phyloP scores from a whole-genome alignment of 2,113 vertebrate genomes.

The Sinocyclocheilus maitianheensis region DNA sequence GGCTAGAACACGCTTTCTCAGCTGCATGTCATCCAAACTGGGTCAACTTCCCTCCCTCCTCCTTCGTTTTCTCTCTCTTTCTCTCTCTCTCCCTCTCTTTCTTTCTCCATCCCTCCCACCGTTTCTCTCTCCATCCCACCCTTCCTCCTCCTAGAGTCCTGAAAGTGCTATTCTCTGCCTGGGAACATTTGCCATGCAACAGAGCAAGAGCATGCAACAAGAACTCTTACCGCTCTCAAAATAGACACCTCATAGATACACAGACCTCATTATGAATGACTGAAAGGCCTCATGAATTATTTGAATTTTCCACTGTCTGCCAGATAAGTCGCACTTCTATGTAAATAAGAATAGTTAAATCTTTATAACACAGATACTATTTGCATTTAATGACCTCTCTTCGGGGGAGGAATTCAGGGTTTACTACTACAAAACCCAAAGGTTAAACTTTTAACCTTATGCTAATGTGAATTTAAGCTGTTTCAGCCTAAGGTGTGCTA shows the following conservation, averaged over 20 bases:
- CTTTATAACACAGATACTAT: background rate
- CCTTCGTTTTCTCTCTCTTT: constrained; percentile 36
- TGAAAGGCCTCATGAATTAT: constrained; percentile 30
- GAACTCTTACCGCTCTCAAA: constrained; percentile 35
- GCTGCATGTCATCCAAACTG: constrained; percentile 67
- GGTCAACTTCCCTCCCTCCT: constrained; percentile 56
- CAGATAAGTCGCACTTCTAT: constrained; percentile 12
- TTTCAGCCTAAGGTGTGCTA: constrained; percentile 1
- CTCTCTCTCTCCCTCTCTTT: constrained; percentile 35
- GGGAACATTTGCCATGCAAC: constrained; percentile 60
- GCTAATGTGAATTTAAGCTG: constrained; percentile 1
- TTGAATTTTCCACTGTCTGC: constrained; percentile 30
- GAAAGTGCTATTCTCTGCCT: constrained; percentile 58
- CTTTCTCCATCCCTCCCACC: constrained; percentile 45
- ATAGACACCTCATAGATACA: constrained; percentile 12
- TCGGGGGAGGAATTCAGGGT: background rate
- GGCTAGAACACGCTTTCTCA: constrained; percentile 60
- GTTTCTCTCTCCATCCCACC: constrained; percentile 47
- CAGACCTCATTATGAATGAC: constrained; percentile 41
- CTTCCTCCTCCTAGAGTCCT: constrained; percentile 47
- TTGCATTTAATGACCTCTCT: background rate
- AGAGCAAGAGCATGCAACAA: constrained; percentile 54
- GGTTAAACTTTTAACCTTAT: background rate
- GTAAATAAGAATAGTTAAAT: constrained; percentile 17
- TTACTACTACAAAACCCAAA: background rate